Base-by-base conservation (phyloP, 2,113 vertebrate genomes). In the Tenrec ecaudatus region DNA sequence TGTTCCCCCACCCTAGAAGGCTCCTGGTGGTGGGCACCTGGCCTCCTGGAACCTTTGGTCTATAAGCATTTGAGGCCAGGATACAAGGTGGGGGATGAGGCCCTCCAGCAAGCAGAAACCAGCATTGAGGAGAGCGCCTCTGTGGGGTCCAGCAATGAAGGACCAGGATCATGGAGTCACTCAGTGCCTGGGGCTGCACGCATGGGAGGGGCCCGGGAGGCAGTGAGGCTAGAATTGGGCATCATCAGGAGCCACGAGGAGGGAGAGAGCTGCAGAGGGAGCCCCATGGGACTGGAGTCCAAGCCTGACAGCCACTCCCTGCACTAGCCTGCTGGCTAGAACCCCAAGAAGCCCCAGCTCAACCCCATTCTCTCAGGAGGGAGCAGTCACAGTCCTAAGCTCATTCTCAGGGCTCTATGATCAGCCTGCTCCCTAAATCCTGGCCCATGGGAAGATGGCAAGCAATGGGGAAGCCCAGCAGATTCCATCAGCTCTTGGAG, bases 1-100 rank as follows among this genome's bases (percentile, higher is more conserved):
- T 0, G 0, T 6, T 1, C 9, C 43, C 6, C 3, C 11, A n/a
- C 69, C 3, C 38, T 27, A 23, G n/a, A 19, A 23, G 38, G 20
- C 16, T 22, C 58, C 57, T n/a, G 27, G 47, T 60, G 12, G 16
- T 27, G 4, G 36, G 20, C 19, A 36, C 31, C 87, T 4, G 40
- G 23, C 20, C 0, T 86, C 40, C 40, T n/a, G 17, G 14, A 31
- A 3, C 10, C 66, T 43, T 53, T 12, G 31, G n/a, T 43, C 22
- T 36, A 33, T 57, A 79, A 81, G 6, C 38, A 43, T n/a, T 25
- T 25, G 14, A 6, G 60, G 1, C 14, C 8, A 8, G 40, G 69
- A 23, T 6, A n/a, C 12, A 1, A 16, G 58, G 33, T 68, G 73
- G 27, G 17, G 12, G 2, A 22, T 9, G 31, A 79, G 12, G 16